Base-by-base conservation (phyloP, 1,140 invertebrate species). In the Magallana angulata region DNA sequence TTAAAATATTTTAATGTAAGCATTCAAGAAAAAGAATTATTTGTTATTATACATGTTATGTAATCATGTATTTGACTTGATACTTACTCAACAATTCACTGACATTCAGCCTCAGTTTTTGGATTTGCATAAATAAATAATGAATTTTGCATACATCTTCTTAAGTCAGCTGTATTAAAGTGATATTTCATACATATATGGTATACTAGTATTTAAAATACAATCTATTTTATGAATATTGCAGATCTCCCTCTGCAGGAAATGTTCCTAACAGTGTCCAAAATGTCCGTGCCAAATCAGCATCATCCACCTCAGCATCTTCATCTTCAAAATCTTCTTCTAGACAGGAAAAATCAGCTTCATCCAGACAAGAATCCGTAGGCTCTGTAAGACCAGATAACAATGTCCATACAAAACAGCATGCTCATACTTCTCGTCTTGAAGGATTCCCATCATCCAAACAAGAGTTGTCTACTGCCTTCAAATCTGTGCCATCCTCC, bases 291-390 rank as follows among this genome's bases (percentile, higher is more conserved):
- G 68, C 68, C 68, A 76, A 76, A 76, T 12, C 86, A 62, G 48
- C 86, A 82, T 57, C 88, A 80, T 59, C 80, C 56, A 24, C 60
- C 36, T 58, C 59, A n/a, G 62, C 64, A 16, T 76, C 76, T 12
- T 58, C 83, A 12, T 85, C 80, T n/a, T 83, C 88, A 14, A 82
- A 48, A 82, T 76, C 81, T 62, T 18, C 76, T 36, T n/a, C 64
- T 36, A 84, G 59, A n/a, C 82, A 83, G 11, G 18, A 56, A 57
- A 59, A 80, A 68, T 18, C 58, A 82, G 36, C 80, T 60, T 16
- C 80, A 89, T 16, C 85, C 81, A 62, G 71, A 84, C n/a, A 82
- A 58, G 57, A 36, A 57, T 14, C 24, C 56, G 7, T 12, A 8
- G n/a, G 84, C 56, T n/a, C 24, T 81, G 59, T 24, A 16, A 68